Evolutionary conservation across 1,140 invertebrate genomes (phyloP), one percentile per base, ranked within the genome.

Genomic region (Druon quercuslanigerum): DNA sequence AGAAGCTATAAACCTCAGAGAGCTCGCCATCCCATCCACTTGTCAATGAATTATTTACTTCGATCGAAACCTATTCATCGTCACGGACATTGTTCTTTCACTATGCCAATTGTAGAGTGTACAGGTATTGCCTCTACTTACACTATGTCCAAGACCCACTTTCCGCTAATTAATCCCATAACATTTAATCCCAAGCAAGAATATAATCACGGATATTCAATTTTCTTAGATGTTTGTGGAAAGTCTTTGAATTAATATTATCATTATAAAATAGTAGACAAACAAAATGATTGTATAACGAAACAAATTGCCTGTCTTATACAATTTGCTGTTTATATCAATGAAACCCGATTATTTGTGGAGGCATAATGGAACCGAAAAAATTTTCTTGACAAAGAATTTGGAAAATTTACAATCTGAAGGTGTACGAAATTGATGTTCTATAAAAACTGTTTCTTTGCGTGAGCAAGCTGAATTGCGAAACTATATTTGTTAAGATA

Each of bases 1-100:
- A 84, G 84, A 86, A 85, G 77, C 80, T 80, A 86, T 82, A 83
- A 85, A 86, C 72, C 78, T 81, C 74, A 40, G 60, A n/a, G 19
- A 51, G 13, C 52, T 11, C 17, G 46, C 14, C 17, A 5, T 51
- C 46, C 16, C 6, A 17, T 20, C 16, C 6, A 17, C 50, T 40
- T 14, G 12, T 50, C 56, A 40, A 76, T 50, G 52, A 75, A 79
- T 75, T 77, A 75, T 79, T 78, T 70, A 57, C 72, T 51, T 19
- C 71, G 50, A 25, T 73, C 50, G 52, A 75, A 72, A 74, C 19
- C 57, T 66, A 66, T 66, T 66, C 40, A 25, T 40, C 25, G 57
- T 66, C 57, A 33, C 57, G 25, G 57, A 40, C 57, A 66, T 33
- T 66, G 57, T 66, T 14, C 25, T 66, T 66, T 66, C 33, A 9